Evolutionary conservation across 1,140 invertebrate genomes (phyloP), one percentile per base, ranked within the genome.

Genomic region (Drosophila ficusphila): DNA sequence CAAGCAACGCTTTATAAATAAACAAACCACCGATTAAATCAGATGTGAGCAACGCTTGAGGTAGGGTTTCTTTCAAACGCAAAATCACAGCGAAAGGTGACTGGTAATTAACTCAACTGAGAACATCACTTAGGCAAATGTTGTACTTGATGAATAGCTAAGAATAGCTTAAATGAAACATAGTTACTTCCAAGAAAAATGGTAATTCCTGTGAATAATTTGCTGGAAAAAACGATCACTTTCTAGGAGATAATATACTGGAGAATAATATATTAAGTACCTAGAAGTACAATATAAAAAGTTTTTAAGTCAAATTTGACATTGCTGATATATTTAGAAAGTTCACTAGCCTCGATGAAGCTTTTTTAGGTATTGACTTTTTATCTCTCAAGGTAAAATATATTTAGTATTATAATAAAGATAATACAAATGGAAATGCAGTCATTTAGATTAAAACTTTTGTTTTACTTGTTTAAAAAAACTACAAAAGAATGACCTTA

Each of bases 1-100:
- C 36, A 51, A 62, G 36, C 79, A 48, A 52, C 36, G 64, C 56
- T 75, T 75, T 65, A 75, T 65, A 83, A 79, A 73, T 49, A 74
- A 74, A 74, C 31, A 74, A 62, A 52, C 54, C 67, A 38, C 18
- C 56, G 51, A 85, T 72, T 76, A 72, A 72, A 62, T 31, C 47
- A 72, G 70, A 79, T 67, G 56, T 51, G 62, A 39, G 12, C 16
- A 36, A 27, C 65, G 51, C 62, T 82, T 82, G 75, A 46, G 79
- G 62, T 82, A 82, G 75, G 74, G 79, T 82, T 81, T 41, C 52
- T 16, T 12, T 47, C n/a, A 27, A 42, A 34, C 8, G 3, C 14
- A 51, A 19, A 27, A 42, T 23, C 8, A 3, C 14, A 51, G 27
- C 27, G 36, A 33, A 41, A 52, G 58, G 52, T 33, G n/a, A 23